A percentile compares a stretch with the other conserved stretches of the same genome.
Evolutionary conservation across 2,113 vertebrate genomes (phyloP).

Genomic region (Megaceryle torquata): DNA sequence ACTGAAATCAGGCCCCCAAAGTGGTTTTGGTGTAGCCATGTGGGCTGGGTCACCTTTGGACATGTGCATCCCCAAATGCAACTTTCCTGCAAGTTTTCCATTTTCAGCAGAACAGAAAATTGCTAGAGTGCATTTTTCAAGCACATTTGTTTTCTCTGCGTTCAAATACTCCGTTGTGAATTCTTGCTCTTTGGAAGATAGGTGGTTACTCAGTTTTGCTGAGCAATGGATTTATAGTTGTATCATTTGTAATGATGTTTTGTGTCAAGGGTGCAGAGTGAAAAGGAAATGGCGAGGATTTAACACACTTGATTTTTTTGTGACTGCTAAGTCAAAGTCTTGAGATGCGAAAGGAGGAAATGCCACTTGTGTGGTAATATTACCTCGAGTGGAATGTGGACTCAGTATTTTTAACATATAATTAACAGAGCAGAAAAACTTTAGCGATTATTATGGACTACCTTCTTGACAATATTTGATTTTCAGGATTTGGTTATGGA

Average conservation of each 20-base stretch:
- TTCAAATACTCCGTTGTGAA: neutral
- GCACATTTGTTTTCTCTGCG: rapidly evolving
- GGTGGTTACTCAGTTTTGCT: neutral
- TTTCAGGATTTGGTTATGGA: constrained; percentile 4
- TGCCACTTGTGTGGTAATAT: constrained; percentile 23
- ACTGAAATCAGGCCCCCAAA: neutral
- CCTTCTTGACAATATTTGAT: constrained; percentile 48
- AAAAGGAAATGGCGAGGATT: neutral
- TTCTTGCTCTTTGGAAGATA: neutral
- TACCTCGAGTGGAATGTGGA: constrained; percentile 3
- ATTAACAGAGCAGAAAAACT: constrained; percentile 23
- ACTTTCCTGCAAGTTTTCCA: neutral
- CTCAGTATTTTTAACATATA: constrained; percentile 23
- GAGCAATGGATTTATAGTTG: neutral
- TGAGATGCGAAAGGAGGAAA: constrained; percentile 21
- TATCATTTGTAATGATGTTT: neutral
- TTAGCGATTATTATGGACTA: constrained; percentile 32
- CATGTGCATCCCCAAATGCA: neutral
- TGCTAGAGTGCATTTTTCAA: neutral
- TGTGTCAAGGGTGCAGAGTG: neutral
- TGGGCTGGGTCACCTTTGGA: neutral
- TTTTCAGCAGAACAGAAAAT: neutral
- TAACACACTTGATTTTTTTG: neutral
- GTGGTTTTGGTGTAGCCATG: neutral
- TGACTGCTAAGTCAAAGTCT: neutral